Evolutionary conservation across 2,797 vertebrate genomes (phyloP).

Genomic region (Acanthis flammea): DNA sequence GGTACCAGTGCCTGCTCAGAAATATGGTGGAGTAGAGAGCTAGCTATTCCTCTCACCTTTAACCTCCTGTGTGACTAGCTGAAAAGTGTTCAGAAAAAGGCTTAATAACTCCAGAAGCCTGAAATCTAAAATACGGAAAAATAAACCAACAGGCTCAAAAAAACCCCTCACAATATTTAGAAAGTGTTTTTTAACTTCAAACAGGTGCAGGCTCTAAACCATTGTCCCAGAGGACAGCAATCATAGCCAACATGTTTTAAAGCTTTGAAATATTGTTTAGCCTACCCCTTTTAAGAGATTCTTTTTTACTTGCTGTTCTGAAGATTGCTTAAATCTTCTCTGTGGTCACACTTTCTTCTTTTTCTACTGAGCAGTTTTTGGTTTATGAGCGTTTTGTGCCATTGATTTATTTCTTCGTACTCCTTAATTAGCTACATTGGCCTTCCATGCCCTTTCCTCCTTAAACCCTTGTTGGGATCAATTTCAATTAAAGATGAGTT

Average conservation of each 20-base stretch:
- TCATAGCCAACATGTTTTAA: not conserved
- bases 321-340: not conserved
- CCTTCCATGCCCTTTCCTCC: not conserved
- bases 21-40: not conserved
- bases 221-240: not conserved
- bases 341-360: not conserved
- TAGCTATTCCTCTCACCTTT: not conserved
- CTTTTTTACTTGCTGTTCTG: not conserved
- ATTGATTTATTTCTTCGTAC: not conserved
- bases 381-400: not conserved
- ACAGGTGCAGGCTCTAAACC: not conserved
- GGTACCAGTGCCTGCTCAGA: rapidly evolving
- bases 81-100: not conserved
- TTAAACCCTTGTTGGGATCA: not conserved
- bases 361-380: not conserved
- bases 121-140: not conserved
- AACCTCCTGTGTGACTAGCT: not conserved
- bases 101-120: not conserved
- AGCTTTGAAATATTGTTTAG: not conserved
- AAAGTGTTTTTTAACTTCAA: not conserved
- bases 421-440: not conserved
- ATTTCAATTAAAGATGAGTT: not conserved
- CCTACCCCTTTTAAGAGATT: not conserved
- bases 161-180: not conserved
- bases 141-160: not conserved